Evolutionary conservation across 2,113 vertebrate genomes (phyloP), one percentile per base, ranked within the genome.

Genomic region (Petromus typicus): DNA sequence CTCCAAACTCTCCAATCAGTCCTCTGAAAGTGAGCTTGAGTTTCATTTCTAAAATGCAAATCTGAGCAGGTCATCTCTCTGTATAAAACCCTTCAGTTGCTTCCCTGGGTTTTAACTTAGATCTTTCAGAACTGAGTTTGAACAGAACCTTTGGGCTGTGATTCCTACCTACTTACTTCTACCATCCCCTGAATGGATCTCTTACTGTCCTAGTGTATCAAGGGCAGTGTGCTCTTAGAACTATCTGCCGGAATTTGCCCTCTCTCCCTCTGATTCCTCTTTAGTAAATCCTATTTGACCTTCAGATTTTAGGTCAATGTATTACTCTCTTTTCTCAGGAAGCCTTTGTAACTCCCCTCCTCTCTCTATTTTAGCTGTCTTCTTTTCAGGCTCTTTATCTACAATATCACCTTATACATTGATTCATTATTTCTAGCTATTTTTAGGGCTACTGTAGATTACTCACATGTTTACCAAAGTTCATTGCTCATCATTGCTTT

Each of bases 31-130:
- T 76, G 63, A 95, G 23, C 48, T 61, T 43, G 23, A 86, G 64
- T 79, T 92, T 94, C 82, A 78, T 79, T 92, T 94, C 71, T 79
- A 89, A 95, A 94, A 93, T 75, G 56, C 43, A 97, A 34, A 92
- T 95, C 25, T 51, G 51, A 89, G 54, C 37, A 83, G 85, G 34
- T 93, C 43, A 59, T 61, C 91, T 61, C 43, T 81, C 64, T 80
- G 32, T 67, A 92, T 75, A 83, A 94, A 88, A 86, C 86, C 40
- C 48, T 86, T 48, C 6, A 5, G 1, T 84, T 88, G 54, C 8
- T 87, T 45, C 25, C 82, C 34, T 2, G 57, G 64, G 27, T 43
- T 96, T 96, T 51, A 54, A 34, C 23, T 91, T 43, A 73, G 63
- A 12, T 20, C 25, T 40, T 43, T 57, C 18, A 93, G 30, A 85